Conservation (phyloP, 2,113 vertebrate genomes). For the Morone saxatilis region DNA sequence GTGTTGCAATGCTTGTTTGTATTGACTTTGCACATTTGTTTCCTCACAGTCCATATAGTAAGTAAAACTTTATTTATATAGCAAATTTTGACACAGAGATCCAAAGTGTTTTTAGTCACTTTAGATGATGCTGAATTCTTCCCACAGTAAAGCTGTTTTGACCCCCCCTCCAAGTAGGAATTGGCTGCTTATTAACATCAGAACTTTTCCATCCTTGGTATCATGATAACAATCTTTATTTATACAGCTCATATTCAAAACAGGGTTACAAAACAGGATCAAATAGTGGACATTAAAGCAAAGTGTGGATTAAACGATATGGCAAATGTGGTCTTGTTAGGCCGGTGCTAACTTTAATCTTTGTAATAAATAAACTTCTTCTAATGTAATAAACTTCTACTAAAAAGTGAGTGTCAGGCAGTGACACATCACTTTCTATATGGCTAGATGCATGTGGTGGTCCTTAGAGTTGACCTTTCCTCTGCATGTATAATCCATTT, state of each 20-base stretch:
- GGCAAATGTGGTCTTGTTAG: neutral
- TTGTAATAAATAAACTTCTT: too few relatives aligned
- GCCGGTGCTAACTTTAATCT: neutral
- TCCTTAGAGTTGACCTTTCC: conserved; percentile 16
- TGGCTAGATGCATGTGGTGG: conserved; percentile 4
- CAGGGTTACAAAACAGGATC: neutral
- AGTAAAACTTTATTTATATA: too few relatives aligned
- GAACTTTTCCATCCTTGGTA: conserved; percentile 16
- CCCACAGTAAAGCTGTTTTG: neutral
- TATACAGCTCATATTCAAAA: neutral
- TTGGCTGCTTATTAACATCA: conserved; percentile 1
- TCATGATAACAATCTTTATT: neutral
- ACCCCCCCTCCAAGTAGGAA: neutral
- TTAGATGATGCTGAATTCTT: neutral
- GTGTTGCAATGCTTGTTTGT: conserved; percentile 61
- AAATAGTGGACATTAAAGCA: neutral
- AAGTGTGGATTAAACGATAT: neutral
- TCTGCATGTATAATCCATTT: conserved; percentile 48
- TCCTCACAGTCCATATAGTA: conserved; percentile 41
- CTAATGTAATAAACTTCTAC: neutral
- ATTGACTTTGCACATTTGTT: conserved; percentile 56
- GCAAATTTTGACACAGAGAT: too few relatives aligned
- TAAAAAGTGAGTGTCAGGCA: conserved; percentile 2
- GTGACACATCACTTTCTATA: neutral
- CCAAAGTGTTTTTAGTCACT: too few relatives aligned